Percentiles rank a stretch among this genome's conserved stretches.
Conservation (phyloP, 2,888 invertebrate genomes). For the Thera britannica region DNA sequence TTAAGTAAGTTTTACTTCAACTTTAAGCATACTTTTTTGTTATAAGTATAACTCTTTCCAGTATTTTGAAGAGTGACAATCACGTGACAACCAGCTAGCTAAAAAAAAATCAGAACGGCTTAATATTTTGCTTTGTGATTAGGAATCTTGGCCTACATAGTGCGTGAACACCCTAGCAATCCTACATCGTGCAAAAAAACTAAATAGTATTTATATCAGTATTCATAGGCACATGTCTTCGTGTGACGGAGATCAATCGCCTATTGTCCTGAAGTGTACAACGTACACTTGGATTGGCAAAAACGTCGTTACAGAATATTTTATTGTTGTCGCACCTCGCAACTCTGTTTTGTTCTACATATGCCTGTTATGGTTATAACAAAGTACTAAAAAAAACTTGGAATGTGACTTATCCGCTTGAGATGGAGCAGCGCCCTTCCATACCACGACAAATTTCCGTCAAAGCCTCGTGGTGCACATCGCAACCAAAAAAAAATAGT, state of each 20-base stretch:
- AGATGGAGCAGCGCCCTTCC: too few species aligned
- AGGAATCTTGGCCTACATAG: not conserved
- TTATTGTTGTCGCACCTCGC: conserved; percentile 18
- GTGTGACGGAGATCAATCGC: conserved; percentile 17
- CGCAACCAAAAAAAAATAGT: too few species aligned
- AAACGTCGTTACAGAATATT: conserved; percentile 10
- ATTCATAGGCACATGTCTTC: conserved; percentile 6
- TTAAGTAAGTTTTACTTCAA: too few species aligned
- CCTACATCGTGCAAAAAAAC: conserved; percentile 10
- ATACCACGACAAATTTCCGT: too few species aligned
- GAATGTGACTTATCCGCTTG: too few species aligned
- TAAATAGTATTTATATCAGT: conserved; percentile 6
- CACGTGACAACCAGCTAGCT: too few species aligned
- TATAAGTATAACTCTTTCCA: too few species aligned
- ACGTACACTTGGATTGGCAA: conserved; percentile 6
- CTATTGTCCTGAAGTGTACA: conserved; percentile 16
- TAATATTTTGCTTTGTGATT: too few species aligned
- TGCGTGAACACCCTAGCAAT: not conserved
- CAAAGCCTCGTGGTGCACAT: too few species aligned
- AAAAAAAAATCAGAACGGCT: too few species aligned
- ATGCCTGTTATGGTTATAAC: not conserved
- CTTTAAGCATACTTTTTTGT: too few species aligned
- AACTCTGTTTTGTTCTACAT: conserved; percentile 12
- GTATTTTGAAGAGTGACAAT: too few species aligned
- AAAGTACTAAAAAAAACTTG: not conserved